phyloP scores from a whole-genome alignment of 2,113 vertebrate genomes.

The Pteropus alecto region DNA sequence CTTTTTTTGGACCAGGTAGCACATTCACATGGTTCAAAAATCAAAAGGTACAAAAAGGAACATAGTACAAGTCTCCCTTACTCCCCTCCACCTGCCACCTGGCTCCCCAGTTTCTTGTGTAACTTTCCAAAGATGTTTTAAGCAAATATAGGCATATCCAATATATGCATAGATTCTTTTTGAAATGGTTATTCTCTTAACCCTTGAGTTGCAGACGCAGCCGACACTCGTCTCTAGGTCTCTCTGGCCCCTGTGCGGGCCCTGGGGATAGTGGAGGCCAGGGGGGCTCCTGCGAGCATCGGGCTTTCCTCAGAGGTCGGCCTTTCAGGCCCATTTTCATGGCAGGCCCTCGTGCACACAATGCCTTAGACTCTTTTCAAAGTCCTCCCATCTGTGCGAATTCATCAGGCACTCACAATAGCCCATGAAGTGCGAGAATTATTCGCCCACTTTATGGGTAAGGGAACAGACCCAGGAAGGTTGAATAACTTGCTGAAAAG shows the following conservation, averaged over 20 bases:
- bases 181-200: conserved; percentile 47
- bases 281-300: not conserved
- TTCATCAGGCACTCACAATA: conserved; percentile 16
- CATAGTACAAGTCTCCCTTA: not conserved
- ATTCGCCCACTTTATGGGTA: not conserved
- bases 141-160: conserved; percentile 47
- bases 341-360: not conserved
- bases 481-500: conserved; percentile 41
- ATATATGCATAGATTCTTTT: not conserved
- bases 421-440: not conserved
- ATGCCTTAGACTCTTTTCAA: conserved; percentile 14
- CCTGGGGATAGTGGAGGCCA: not conserved
- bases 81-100: conserved; percentile 23
- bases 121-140: conserved; percentile 57
- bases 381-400: conserved; percentile 18
- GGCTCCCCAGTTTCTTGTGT: conserved; percentile 43
- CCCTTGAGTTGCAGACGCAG: not conserved
- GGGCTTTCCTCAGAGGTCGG: not conserved
- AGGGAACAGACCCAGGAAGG: conserved; percentile 4
- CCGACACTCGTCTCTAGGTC: not conserved
- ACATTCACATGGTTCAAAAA: conserved; percentile 54
- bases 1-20: conserved; percentile 39
- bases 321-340: not conserved
- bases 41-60: conserved; percentile 55
- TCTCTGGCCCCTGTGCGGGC: not conserved